Evolutionary conservation across 1,140 invertebrate species (phyloP), one percentile per base, ranked within the genome.

Genomic region (Lethrus apterus): DNA sequence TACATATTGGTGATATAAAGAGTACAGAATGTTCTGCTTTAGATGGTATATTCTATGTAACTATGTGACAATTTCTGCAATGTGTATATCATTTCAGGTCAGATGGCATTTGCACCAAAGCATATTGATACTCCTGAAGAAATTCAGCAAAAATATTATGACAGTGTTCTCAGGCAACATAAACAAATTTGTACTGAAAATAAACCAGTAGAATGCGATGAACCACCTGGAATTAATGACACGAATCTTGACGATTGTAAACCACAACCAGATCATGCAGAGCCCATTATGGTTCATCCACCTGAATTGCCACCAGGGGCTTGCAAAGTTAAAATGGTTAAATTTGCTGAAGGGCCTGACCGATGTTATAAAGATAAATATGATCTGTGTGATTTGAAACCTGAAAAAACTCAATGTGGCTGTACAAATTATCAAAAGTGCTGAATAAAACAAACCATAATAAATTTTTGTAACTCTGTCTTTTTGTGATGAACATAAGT

Each of bases 51-150:
- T 42, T 23, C 14, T 14, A 42, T n/a, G 5, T 26, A 26, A 7
- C 24, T 26, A 7, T 26, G 7, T 26, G 24, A 7, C 24, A 26
- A 7, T 7, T 26, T 26, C 5, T 26, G 24, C 5, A 26, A n/a
- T 26, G 24, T n/a, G 24, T 26, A 26, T 26, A 7, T 7, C 24
- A n/a, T 26, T 26, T 26, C 5, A n/a, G n/a, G n/a, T n/a, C n/a
- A n/a, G n/a, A n/a, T n/a, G n/a, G n/a, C n/a, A 42, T 14, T 42
- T 13, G 40, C 60, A 9, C 62, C 62, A 24, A 64, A 64, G 46
- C 62, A 64, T 23, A 56, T 64, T 24, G 62, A 64, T 32, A 64
- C 62, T 2, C 57, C 59, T 1, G 59, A 60, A 55, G 62, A 64
- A 51, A 56, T 55, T 3, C 26, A 52, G 9, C 26, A 61, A 32